phyloP scores from a whole-genome alignment of 1,140 invertebrate genomes.

The Neotoxoptera formosana region DNA sequence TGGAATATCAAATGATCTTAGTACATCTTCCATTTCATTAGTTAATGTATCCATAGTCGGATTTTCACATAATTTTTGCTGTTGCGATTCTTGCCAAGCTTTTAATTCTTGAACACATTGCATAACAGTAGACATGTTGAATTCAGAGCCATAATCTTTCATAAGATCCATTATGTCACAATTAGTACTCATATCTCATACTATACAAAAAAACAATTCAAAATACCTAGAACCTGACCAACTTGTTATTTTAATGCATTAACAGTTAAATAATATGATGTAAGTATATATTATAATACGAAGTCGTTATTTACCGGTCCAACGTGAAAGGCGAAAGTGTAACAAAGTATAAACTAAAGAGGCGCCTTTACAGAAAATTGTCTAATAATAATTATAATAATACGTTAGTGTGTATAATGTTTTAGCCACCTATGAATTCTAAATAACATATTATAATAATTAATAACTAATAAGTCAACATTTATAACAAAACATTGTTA shows the following conservation, averaged over 20 bases:
- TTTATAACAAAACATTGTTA: constrained; percentile 28
- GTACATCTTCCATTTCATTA: constrained; percentile 41
- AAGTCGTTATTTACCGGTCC: background rate
- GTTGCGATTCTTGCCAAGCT: constrained; percentile 45
- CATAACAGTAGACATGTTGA: constrained; percentile 50
- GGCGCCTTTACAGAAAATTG: background rate
- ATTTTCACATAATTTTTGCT: constrained; percentile 12
- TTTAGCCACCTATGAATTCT: too few species aligned
- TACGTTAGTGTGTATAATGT: too few species aligned
- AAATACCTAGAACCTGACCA: background rate
- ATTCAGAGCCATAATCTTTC: background rate
- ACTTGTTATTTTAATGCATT: too few species aligned
- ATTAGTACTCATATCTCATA: constrained; percentile 30
- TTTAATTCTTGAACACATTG: constrained; percentile 56
- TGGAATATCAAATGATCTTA: constrained; percentile 41
- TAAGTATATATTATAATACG: background rate
- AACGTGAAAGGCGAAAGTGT: background rate
- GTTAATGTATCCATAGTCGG: background rate
- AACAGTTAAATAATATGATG: background rate
- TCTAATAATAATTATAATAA: background rate
- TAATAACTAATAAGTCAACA: background rate
- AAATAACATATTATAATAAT: too few species aligned
- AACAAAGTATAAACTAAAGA: background rate
- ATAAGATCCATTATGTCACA: constrained; percentile 41
- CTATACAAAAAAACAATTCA: background rate